Conservation (phyloP, 2,888 invertebrate genomes). For the Parnassius glacialis region DNA sequence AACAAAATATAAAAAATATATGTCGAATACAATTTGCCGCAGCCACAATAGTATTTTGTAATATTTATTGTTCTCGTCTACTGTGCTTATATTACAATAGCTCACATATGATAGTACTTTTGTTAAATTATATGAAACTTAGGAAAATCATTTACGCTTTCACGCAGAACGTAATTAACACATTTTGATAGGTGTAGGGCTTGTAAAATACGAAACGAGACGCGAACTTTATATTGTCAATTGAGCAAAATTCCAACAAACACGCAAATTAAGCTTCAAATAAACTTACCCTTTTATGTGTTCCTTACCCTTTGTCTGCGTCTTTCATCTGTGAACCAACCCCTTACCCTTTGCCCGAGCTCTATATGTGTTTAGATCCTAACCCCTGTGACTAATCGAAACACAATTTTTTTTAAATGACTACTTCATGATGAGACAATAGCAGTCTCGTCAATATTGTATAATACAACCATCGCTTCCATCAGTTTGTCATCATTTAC, state of each 20-base stretch:
- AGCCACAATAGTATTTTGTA: constrained; percentile 73
- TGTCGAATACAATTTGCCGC: constrained; percentile 59
- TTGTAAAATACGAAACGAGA: constrained; percentile 69
- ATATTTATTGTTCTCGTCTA: constrained; percentile 80
- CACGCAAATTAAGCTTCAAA: constrained; percentile 81
- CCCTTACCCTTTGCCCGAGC: constrained; percentile 77
- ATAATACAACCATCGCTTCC: constrained; percentile 77
- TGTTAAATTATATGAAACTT: constrained; percentile 70
- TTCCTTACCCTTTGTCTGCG: constrained; percentile 89
- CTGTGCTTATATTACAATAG: constrained; percentile 77
- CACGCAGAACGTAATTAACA: constrained; percentile 78
- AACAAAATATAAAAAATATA: background rate
- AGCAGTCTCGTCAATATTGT: constrained; percentile 70
- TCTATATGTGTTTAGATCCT: constrained; percentile 81
- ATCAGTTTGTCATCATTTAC: constrained; percentile 63
- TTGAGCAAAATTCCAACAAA: constrained; percentile 77
- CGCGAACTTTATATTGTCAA: constrained; percentile 72
- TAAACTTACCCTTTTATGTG: constrained; percentile 82
- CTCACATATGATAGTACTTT: constrained; percentile 72
- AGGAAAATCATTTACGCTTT: constrained; percentile 82
- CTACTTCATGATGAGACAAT: constrained; percentile 68
- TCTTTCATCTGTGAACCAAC: constrained; percentile 87
- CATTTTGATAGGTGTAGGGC: constrained; percentile 69
- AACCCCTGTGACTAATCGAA: constrained; percentile 76
- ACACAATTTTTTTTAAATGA: constrained; percentile 73